phyloP scores from a whole-genome alignment of 2,888 invertebrate species.

The Machimus rusticus region DNA sequence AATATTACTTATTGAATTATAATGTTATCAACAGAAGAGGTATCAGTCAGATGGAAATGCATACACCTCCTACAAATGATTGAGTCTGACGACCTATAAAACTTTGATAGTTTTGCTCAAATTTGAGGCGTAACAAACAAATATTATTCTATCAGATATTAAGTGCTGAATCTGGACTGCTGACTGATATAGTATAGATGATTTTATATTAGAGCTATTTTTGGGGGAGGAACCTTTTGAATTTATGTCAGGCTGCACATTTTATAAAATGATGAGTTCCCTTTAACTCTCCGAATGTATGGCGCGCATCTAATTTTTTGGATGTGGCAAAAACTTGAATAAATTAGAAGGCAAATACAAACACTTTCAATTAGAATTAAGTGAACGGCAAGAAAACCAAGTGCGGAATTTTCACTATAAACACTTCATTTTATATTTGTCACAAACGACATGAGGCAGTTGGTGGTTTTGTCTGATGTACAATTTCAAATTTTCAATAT shows the following conservation, averaged over 20 bases:
- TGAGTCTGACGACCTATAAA: neutral
- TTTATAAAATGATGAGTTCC: neutral
- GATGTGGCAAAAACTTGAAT: neutral
- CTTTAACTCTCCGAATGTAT: neutral
- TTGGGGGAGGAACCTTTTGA: neutral
- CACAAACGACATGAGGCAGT: neutral
- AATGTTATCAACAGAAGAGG: too few relatives aligned
- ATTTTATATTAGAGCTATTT: neutral
- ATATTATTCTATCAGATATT: neutral
- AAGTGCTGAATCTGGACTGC: too few relatives aligned
- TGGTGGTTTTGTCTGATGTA: neutral
- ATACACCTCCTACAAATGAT: neutral
- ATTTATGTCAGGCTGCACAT: neutral
- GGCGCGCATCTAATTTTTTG: neutral
- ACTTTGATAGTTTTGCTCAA: neutral
- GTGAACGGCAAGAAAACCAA: neutral
- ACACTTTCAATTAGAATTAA: neutral
- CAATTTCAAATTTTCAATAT: neutral
- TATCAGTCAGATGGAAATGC: too few relatives aligned
- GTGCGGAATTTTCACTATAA: neutral
- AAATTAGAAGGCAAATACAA: neutral
- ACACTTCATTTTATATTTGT: neutral
- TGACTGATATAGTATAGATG: neutral
- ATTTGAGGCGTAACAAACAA: neutral
- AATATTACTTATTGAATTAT: too few relatives aligned